Percentiles rank a stretch among this genome's conserved stretches.
These are phyloP conservation scores for Pantherophis guttatus DNA, from an alignment of 2,113 vertebrate genomes.

Conservation along the genomic window DNA sequence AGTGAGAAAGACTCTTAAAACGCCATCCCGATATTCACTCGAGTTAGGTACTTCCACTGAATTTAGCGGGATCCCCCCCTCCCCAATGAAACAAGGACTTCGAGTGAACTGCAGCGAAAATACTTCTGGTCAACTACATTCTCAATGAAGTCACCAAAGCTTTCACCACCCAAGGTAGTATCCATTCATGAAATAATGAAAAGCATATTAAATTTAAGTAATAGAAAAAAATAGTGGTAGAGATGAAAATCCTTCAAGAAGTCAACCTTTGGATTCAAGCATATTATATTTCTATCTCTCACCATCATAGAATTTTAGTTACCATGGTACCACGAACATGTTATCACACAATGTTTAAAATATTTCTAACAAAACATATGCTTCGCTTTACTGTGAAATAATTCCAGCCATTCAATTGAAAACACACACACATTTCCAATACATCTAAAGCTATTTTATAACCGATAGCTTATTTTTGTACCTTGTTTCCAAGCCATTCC, in stretches of 20 bases:
- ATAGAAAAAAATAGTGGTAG: background rate
- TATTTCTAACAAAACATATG: background rate
- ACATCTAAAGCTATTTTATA: background rate
- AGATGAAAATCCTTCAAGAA: background rate
- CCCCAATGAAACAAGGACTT: background rate
- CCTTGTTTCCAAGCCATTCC: background rate
- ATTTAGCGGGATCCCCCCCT: background rate
- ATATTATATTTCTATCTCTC: background rate
- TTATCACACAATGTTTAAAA: background rate
- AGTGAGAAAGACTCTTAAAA: background rate
- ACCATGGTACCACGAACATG: background rate
- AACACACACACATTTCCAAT: background rate
- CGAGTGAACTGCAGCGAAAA: background rate
- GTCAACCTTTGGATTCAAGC: background rate
- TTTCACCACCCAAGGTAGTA: conserved; percentile 14
- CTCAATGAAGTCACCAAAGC: background rate
- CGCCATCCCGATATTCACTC: background rate
- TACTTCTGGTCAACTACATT: background rate
- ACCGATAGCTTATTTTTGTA: rapidly evolving
- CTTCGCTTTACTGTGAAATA: background rate
- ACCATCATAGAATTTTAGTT: background rate
- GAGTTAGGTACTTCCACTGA: background rate
- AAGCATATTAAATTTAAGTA: conserved; percentile 7
- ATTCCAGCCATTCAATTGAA: background rate
- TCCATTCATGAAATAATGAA: conserved; percentile 31